phyloP scores from a whole-genome alignment of 2,797 vertebrate genomes.

The Ispidina lecontei region DNA sequence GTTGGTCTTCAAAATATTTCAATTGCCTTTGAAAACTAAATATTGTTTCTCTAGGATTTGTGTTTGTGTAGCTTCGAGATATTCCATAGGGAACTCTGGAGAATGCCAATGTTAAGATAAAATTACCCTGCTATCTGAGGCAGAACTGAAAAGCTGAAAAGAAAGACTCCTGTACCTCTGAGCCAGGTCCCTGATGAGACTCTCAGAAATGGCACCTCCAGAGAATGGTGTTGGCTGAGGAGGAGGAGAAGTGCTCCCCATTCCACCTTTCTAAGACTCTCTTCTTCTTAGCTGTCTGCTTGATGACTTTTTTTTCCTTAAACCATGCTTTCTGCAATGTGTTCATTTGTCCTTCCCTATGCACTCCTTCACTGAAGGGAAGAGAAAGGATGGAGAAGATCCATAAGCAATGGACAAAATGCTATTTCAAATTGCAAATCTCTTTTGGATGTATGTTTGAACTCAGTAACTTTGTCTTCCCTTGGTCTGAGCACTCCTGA shows the following conservation, averaged over 20 bases:
- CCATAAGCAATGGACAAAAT: neutral
- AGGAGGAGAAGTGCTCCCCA: neutral
- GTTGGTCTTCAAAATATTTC: constrained; percentile 43
- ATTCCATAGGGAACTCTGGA: constrained; percentile 2
- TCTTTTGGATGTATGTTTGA: neutral
- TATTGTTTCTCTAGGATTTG: constrained; percentile 66
- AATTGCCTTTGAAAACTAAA: constrained; percentile 65
- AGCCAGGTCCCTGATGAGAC: neutral
- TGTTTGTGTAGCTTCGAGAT: constrained; percentile 9
- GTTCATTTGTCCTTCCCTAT: neutral
- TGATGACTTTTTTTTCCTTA: neutral
- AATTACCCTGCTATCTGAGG: neutral
- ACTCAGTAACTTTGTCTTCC: neutral
- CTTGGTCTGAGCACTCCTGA: neutral
- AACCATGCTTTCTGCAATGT: neutral
- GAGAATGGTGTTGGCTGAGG: neutral
- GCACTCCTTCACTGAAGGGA: neutral
- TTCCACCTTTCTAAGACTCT: neutral
- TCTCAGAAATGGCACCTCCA: neutral
- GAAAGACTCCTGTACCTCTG: neutral
- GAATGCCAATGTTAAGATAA: constrained; percentile 10
- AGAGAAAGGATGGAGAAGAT: neutral
- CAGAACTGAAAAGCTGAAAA: neutral
- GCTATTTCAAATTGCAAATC: neutral
- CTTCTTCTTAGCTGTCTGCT: neutral